Evolutionary conservation across 2,113 vertebrate species (phyloP).

Genomic region (Rostratula benghalensis): DNA sequence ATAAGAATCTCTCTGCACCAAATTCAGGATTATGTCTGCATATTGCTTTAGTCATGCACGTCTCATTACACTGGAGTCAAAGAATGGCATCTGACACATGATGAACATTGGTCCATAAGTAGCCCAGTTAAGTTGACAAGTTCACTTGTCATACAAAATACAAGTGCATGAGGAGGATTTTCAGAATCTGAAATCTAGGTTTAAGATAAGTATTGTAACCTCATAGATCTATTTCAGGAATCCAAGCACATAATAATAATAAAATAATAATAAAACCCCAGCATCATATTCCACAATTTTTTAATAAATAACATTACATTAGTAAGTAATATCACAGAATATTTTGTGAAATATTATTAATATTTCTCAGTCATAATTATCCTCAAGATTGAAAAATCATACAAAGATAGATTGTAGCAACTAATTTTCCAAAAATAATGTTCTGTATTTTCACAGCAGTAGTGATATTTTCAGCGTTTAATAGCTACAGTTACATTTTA

Average conservation of each 20-base stretch:
- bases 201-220: not conserved
- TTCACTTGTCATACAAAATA: not conserved
- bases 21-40: not conserved
- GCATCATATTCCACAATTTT: not conserved
- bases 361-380: not conserved
- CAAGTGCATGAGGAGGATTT: not conserved
- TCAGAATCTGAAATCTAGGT: not conserved
- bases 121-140: not conserved
- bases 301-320: not conserved
- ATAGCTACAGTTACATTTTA: not conserved
- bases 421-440: not conserved
- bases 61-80: not conserved
- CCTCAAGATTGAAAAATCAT: not conserved
- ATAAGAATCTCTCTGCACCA: not conserved
- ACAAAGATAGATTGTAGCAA: not conserved
- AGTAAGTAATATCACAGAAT: not conserved
- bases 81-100: not conserved
- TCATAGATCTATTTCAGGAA: not conserved
- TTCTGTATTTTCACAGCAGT: not conserved
- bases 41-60: not conserved
- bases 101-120: not conserved
- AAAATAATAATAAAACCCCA: no score
- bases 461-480: not conserved
- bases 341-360: not conserved
- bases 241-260: not conserved